phyloP scores from a whole-genome alignment of 2,888 invertebrate species.

The Rapana venosa region DNA sequence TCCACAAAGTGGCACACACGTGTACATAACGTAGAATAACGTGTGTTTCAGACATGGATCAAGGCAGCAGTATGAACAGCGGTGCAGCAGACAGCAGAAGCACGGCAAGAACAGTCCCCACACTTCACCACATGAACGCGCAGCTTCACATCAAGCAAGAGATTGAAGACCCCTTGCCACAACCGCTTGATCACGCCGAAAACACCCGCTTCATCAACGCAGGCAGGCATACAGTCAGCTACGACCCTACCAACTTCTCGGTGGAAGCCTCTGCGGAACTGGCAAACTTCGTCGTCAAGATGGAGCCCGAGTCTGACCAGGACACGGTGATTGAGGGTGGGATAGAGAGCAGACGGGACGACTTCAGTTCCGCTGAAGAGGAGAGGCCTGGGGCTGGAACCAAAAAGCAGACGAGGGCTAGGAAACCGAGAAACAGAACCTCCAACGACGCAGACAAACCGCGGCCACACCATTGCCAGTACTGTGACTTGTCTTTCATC shows the following conservation, averaged over 20 bases:
- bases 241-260: too few species aligned
- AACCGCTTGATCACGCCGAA: neutral
- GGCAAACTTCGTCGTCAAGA: constrained; percentile 12
- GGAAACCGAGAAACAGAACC: neutral
- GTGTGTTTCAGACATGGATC: neutral
- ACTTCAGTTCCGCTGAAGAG: neutral
- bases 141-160: neutral
- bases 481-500: neutral
- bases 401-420: neutral
- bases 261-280: neutral
- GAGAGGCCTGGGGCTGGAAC: too few species aligned
- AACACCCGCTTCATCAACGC: neutral
- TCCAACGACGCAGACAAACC: neutral
- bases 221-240: too few species aligned
- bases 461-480: neutral
- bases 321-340: neutral
- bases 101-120: neutral
- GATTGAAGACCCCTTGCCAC: neutral
- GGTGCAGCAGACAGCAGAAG: neutral
- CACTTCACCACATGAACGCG: neutral
- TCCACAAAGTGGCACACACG: too few species aligned
- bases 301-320: neutral
- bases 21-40: too few species aligned
- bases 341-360: neutral
- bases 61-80: neutral